phyloP scores from a whole-genome alignment of 2,888 invertebrate genomes.

The Acronicta aceris region DNA sequence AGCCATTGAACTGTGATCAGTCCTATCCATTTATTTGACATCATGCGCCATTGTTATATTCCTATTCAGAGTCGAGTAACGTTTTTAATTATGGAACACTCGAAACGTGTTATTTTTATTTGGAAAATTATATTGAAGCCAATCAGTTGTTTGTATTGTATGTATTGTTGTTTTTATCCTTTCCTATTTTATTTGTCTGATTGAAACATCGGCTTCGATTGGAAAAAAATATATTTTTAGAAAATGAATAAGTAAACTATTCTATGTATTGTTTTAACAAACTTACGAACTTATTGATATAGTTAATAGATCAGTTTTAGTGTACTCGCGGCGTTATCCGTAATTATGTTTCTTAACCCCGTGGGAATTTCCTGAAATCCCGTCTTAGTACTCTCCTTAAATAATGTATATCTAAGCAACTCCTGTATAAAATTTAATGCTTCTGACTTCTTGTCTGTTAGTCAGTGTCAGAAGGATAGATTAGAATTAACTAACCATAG shows the following conservation, averaged over 20 bases:
- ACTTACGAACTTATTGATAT: background rate
- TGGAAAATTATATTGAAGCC: conserved; percentile 29
- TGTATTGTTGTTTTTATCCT: conserved; percentile 23
- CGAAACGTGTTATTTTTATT: conserved; percentile 31
- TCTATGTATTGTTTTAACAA: background rate
- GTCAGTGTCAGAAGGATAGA: too few relatives aligned
- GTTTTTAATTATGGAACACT: conserved; percentile 51
- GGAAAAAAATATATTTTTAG: background rate
- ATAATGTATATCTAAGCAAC: too few relatives aligned
- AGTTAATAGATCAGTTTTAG: too few relatives aligned
- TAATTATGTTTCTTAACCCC: too few relatives aligned
- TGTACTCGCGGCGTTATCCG: too few relatives aligned
- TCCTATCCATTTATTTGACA: conserved; percentile 46
- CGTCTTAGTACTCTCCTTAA: too few relatives aligned
- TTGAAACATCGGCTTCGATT: conserved; percentile 1
- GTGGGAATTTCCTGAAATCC: too few relatives aligned
- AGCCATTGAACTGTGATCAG: conserved; percentile 21
- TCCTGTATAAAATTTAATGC: too few relatives aligned
- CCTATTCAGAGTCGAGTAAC: conserved; percentile 36
- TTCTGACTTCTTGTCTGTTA: too few relatives aligned
- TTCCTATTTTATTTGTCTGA: conserved; percentile 11
- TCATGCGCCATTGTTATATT: conserved; percentile 35
- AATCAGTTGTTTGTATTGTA: too few relatives aligned
- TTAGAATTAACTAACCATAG: too few relatives aligned
- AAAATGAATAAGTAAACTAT: background rate